Conservation (phyloP, 2,888 invertebrate genomes). For the Melolontha melolontha region DNA sequence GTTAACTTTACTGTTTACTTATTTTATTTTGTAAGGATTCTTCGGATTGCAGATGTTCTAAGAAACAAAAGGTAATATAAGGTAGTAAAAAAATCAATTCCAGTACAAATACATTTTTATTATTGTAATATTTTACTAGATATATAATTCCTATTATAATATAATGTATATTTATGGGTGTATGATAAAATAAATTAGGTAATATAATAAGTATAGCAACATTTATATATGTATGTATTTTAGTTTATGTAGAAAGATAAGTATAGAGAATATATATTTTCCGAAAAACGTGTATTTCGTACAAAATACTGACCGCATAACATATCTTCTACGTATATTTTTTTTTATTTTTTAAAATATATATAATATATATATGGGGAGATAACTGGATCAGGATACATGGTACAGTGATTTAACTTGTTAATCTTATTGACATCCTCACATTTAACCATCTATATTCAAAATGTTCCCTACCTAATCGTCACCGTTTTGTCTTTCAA, state of each 20-base stretch:
- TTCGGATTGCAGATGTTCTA: background rate
- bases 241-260: conserved; percentile 64
- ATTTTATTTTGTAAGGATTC: background rate
- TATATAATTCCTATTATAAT: conserved; percentile 64
- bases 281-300: conserved; percentile 67
- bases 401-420: conserved; percentile 58
- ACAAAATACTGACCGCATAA: conserved; percentile 66
- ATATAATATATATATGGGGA: conserved; percentile 64
- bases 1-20: no score
- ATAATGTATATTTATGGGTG: conserved; percentile 65
- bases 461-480: conserved; percentile 13
- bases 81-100: conserved; percentile 51
- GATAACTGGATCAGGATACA: conserved; percentile 45
- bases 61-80: background rate
- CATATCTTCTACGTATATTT: conserved; percentile 61
- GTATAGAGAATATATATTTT: conserved; percentile 63
- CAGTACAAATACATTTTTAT: conserved; percentile 68
- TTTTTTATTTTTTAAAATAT: conserved; percentile 39
- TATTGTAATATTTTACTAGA: conserved; percentile 67
- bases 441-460: conserved; percentile 61
- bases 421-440: conserved; percentile 64
- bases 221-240: conserved; percentile 57
- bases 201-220: conserved; percentile 62
- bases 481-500: background rate
- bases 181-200: conserved; percentile 66